phyloP scores from a whole-genome alignment of 2,888 invertebrate species.

The Athetis lepigone region DNA sequence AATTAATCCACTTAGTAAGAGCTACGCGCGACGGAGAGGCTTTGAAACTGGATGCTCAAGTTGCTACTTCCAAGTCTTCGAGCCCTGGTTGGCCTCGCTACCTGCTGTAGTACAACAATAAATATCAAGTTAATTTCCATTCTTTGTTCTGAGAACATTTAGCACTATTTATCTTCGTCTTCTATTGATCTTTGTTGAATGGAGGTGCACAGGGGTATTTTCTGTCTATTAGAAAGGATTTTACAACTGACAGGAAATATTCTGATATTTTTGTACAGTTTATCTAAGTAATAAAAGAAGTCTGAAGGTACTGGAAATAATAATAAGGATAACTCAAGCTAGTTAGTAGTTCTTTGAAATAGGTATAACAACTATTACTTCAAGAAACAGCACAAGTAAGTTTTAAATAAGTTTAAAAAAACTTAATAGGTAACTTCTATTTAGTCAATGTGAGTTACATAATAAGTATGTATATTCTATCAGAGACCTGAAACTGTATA shows the following conservation, averaged over 20 bases:
- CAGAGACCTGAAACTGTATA: background rate
- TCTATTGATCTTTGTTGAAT: background rate
- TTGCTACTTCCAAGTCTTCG: constrained; percentile 61
- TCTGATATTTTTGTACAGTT: too few species aligned
- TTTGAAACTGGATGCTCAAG: constrained; percentile 80
- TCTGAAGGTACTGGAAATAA: too few species aligned
- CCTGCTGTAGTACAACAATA: constrained; percentile 34
- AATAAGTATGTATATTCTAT: too few species aligned
- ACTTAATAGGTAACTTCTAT: background rate
- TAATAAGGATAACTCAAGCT: too few species aligned
- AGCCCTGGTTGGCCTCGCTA: constrained; percentile 61
- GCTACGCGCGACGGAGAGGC: constrained; percentile 68
- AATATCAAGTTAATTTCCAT: constrained; percentile 41
- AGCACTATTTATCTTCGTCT: constrained; percentile 7
- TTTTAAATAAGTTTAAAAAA: too few species aligned
- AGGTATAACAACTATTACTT: too few species aligned
- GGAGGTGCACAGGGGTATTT: background rate
- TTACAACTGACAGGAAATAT: too few species aligned
- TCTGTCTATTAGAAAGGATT: too few species aligned
- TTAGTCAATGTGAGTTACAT: background rate
- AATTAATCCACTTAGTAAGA: constrained; percentile 88
- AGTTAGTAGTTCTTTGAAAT: too few species aligned
- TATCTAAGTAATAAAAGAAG: too few species aligned
- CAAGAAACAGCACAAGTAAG: too few species aligned
- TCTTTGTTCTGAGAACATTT: background rate